phyloP scores from a whole-genome alignment of 2,888 invertebrate species.

The Campoplex nolae region DNA sequence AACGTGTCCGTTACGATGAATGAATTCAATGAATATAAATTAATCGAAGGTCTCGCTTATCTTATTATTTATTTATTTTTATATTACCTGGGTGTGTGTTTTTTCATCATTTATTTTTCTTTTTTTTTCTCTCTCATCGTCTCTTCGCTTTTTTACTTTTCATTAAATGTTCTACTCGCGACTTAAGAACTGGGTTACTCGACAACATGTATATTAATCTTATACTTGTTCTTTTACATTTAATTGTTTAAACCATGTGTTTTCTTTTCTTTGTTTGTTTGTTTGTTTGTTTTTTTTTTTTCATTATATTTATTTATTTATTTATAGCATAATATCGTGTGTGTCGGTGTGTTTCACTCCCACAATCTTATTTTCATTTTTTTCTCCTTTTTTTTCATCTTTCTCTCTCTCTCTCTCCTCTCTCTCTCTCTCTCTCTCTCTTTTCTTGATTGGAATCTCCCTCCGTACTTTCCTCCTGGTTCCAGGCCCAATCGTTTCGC shows the following conservation, averaged over 20 bases:
- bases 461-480: constrained; percentile 36
- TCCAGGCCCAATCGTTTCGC: constrained; percentile 19
- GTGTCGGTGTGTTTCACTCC: constrained; percentile 67
- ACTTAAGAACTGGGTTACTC: constrained; percentile 82
- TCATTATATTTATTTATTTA: constrained; percentile 44
- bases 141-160: constrained; percentile 41
- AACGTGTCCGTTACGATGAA: constrained; percentile 61
- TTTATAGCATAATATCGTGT: constrained; percentile 67
- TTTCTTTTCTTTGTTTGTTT: constrained; percentile 39
- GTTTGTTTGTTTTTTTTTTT: too few species aligned
- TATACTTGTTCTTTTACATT: constrained; percentile 78
- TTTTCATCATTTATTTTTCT: constrained; percentile 35
- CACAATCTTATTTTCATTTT: constrained; percentile 58
- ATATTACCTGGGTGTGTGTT: not conserved
- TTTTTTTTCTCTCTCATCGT: not conserved
- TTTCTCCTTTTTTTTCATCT: constrained; percentile 60
- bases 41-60: constrained; percentile 66
- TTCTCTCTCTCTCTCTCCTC: too few species aligned
- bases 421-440: constrained; percentile 51
- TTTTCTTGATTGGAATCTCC: constrained; percentile 40
- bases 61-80: constrained; percentile 39
- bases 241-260: constrained; percentile 75
- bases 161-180: constrained; percentile 81
- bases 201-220: constrained; percentile 82
- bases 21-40: constrained; percentile 64